Base-by-base conservation (phyloP, 2,888 invertebrate species). In the Prionchulus punctatus region DNA sequence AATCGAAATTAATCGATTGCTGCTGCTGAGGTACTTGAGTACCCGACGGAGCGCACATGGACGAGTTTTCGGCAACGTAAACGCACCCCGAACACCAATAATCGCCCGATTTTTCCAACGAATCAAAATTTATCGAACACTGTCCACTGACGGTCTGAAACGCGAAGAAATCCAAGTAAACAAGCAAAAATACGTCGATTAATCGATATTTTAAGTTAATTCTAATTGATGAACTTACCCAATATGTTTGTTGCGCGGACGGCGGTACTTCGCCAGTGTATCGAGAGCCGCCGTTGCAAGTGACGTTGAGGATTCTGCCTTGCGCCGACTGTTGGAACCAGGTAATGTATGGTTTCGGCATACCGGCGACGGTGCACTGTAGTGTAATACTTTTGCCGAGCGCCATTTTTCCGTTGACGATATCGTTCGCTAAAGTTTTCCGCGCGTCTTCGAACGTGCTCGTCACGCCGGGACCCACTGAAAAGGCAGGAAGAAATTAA, bases 31-130 rank as follows among this genome's bases (percentile, higher is more conserved):
- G 45, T 18, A 36, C 36, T 7, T 36, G 7, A 7, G 36, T 36
- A 18, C 18, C 18, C 18, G 7, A 18, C 36, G 18, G 7, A 23
- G 12, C 23, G 45, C 45, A 45, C 12, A 23, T 23, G 4, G 45
- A n/a, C 4, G 12, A 12, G 23, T 45, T 45, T 27, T 47, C 55
- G 2, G 55, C 55, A 3, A 55, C 25, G 52, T 56, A 30, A 54
- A 26, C 54, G 27, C 56, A 56, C 4, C 36, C 48, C n/a, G 42
- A 25, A 30, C 56, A 56, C 56, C 56, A 56, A 43, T 56, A 56
- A 3, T 4, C 28, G 18, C 56, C 56, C 2, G 43, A 23, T 30
- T 52, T 56, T 2, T 3, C 25, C 42, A 43, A 56, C 4, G 25
- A 26, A 26, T 49, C 42, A n/a, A 49, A 23, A 23, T 3, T 7